phyloP scores from a whole-genome alignment of 2,113 vertebrate species.

The Bombycilla garrulus region DNA sequence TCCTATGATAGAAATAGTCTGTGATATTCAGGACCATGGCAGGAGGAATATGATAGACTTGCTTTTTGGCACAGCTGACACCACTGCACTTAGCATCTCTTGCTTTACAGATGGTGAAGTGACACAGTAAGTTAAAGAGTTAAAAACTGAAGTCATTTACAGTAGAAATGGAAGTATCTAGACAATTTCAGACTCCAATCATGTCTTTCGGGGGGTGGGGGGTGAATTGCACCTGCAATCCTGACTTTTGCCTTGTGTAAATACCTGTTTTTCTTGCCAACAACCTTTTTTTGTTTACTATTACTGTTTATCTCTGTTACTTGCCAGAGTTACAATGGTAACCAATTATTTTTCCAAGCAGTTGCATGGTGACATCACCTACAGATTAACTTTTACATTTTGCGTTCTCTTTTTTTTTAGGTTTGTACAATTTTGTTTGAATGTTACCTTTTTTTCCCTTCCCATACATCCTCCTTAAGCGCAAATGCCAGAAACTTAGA shows the following conservation, averaged over 20 bases:
- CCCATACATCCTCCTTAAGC: not conserved
- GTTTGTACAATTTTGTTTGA: not conserved
- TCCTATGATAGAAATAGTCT: not conserved
- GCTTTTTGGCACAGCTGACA: not conserved
- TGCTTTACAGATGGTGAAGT: not conserved
- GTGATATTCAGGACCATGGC: not conserved
- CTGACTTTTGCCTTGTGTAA: not conserved
- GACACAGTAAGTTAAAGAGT: not conserved
- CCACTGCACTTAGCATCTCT: not conserved
- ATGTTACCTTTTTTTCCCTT: not conserved
- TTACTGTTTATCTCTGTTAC: not conserved
- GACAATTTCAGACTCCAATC: not conserved
- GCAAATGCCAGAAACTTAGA: not conserved
- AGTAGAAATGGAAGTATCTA: not conserved
- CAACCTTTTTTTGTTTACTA: not conserved
- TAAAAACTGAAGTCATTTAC: not conserved
- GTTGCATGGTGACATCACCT: not conserved
- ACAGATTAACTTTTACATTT: not conserved
- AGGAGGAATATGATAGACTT: not conserved
- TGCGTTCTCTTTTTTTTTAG: not conserved
- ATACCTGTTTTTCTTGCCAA: not conserved
- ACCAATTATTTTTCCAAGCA: not conserved
- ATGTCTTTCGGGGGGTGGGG: fast-evolving
- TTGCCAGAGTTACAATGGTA: not conserved
- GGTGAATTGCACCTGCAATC: not conserved